These are phyloP conservation scores for Linurgus olivaceus DNA, from an alignment of 2,797 vertebrate species.

Conservation along the genomic window DNA sequence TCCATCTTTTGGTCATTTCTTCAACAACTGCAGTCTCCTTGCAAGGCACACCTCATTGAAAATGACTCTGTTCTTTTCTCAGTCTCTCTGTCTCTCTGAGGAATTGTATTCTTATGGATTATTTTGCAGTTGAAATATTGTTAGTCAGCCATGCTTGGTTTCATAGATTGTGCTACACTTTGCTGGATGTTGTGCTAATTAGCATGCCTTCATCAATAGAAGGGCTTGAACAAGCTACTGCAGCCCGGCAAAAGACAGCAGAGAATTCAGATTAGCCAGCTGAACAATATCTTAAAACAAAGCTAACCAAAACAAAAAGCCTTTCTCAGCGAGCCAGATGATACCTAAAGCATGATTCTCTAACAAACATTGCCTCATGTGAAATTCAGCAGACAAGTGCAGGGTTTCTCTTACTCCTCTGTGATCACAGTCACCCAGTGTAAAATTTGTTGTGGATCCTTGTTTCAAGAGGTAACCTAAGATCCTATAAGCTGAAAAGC, in stretches of 20 bases:
- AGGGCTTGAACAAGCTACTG: not conserved
- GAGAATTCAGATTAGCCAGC: not conserved
- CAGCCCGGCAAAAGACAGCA: not conserved
- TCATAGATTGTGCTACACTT: not conserved
- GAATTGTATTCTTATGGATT: not conserved
- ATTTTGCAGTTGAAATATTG: not conserved
- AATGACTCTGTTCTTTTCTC: not conserved
- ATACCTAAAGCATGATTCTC: not conserved
- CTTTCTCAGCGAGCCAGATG: not conserved
- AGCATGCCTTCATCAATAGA: not conserved
- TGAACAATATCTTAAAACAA: not conserved
- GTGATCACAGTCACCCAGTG: not conserved
- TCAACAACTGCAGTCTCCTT: not conserved
- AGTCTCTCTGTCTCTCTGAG: not conserved
- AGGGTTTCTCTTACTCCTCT: conserved; percentile 3
- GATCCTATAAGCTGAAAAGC: conserved; percentile 27
- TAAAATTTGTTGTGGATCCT: not conserved
- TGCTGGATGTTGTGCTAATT: not conserved
- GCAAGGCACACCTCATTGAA: not conserved
- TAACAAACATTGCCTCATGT: not conserved
- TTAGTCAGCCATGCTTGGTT: not conserved
- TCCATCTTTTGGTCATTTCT: conserved; percentile 19
- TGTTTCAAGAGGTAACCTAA: conserved; percentile 35
- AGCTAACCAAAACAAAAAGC: not conserved
- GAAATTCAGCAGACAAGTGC: not conserved